Percentiles rank a stretch among this genome's conserved stretches.
phyloP scores from a whole-genome alignment of 2,797 vertebrate species.

The Chrosomus eos region DNA sequence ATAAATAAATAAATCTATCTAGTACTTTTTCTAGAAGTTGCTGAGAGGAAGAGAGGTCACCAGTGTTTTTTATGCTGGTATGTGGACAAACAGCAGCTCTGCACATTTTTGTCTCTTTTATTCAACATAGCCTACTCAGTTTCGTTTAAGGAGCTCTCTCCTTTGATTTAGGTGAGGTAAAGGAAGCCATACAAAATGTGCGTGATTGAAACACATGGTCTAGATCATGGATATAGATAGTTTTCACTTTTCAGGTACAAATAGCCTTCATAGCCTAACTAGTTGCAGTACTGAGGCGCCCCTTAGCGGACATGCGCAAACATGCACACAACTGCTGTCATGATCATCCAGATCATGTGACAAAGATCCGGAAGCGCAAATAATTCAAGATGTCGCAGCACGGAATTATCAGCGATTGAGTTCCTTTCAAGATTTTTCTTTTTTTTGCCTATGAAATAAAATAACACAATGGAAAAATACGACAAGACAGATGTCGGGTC shows the following conservation, averaged over 20 bases:
- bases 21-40: background rate
- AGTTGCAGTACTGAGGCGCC: background rate
- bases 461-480: slow-evolving; percentile 42
- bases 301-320: background rate
- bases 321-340: background rate
- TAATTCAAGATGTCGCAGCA: slow-evolving; percentile 31
- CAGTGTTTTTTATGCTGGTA: background rate
- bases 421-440: background rate
- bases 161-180: too few relatives aligned
- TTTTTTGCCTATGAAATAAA: background rate
- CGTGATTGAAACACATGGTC: background rate
- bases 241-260: background rate
- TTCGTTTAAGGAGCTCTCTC: background rate
- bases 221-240: too few relatives aligned
- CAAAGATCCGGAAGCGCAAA: slow-evolving; percentile 36
- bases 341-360: slow-evolving; percentile 17
- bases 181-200: background rate
- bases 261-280: too few relatives aligned
- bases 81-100: background rate
- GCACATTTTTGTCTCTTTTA: background rate
- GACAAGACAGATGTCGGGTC: slow-evolving; percentile 41
- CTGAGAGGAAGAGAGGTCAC: background rate
- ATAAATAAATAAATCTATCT: background rate
- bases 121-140: background rate
- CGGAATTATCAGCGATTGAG: background rate